Percentiles rank a stretch among this genome's conserved stretches.
Evolutionary conservation across 1,140 invertebrate genomes (phyloP).

Genomic region (Drosophila cardini): DNA sequence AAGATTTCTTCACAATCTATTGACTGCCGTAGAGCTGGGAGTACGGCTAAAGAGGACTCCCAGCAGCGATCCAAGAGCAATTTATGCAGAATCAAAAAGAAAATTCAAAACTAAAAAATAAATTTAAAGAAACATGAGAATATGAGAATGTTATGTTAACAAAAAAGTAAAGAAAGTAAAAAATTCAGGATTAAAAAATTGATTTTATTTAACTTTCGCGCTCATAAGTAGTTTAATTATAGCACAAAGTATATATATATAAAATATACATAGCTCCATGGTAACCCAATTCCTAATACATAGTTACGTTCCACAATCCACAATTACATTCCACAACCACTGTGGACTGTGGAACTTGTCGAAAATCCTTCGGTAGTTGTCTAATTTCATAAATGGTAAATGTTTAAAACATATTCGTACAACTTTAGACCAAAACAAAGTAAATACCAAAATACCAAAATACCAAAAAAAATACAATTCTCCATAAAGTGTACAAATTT

Average conservation of each 20-base stretch:
- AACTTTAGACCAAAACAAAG: slow-evolving; percentile 57
- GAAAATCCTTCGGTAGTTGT: slow-evolving; percentile 50
- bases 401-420: slow-evolving; percentile 22
- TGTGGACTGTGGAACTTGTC: slow-evolving; percentile 16
- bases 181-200: not conserved
- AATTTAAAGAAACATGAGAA: not conserved
- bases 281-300: slow-evolving; percentile 42
- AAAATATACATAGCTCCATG: slow-evolving; percentile 37
- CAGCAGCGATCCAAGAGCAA: slow-evolving; percentile 50
- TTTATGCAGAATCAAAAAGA: slow-evolving; percentile 51
- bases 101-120: slow-evolving; percentile 36
- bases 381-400: slow-evolving; percentile 46
- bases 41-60: no score
- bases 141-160: slow-evolving; percentile 48
- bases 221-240: slow-evolving; percentile 48
- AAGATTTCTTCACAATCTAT: slow-evolving; percentile 58
- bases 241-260: slow-evolving; percentile 2
- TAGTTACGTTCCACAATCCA: slow-evolving; percentile 4
- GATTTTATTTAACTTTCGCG: slow-evolving; percentile 52
- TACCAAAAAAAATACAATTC: slow-evolving; percentile 44
- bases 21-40: slow-evolving; percentile 50
- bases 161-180: not conserved
- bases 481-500: slow-evolving; percentile 65
- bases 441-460: not conserved
- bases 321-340: not conserved